phyloP scores from a whole-genome alignment of 2,113 vertebrate species.

The Lepidothrix coronata region DNA sequence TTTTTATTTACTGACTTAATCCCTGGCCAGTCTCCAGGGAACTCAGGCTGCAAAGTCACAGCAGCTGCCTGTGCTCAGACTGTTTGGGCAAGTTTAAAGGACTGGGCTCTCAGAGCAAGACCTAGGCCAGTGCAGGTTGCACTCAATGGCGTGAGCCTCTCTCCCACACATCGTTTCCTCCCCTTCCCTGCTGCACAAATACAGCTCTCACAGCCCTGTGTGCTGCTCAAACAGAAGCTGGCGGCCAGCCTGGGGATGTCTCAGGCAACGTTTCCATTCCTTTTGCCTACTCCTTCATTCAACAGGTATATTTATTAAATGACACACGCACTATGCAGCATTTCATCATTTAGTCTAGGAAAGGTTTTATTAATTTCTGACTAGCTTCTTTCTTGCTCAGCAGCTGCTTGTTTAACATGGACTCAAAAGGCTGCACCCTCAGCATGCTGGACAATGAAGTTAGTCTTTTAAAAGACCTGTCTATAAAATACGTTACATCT shows the following conservation, averaged over 20 bases:
- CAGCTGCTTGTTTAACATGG: neutral
- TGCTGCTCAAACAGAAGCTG: neutral
- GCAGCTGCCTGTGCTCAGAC: neutral
- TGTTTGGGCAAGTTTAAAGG: neutral
- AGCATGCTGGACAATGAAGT: neutral
- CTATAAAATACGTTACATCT: neutral
- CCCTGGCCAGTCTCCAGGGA: neutral
- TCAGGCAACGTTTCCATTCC: neutral
- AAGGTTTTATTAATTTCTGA: neutral
- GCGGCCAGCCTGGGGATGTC: neutral
- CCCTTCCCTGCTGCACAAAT: neutral
- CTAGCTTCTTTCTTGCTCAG: neutral
- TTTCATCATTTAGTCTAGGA: neutral
- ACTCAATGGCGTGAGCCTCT: rapidly evolving
- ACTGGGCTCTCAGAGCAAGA: rapidly evolving
- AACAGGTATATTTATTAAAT: neutral
- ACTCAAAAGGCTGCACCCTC: neutral
- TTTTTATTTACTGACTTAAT: neutral
- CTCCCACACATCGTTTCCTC: neutral
- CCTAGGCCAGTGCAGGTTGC: neutral
- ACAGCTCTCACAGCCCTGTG: rapidly evolving
- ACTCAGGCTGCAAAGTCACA: neutral
- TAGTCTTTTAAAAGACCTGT: neutral
- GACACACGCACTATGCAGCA: neutral
- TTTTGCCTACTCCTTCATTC: neutral